phyloP scores from a whole-genome alignment of 1,140 invertebrate genomes.

The Trachymyrmex septentrionalis region DNA sequence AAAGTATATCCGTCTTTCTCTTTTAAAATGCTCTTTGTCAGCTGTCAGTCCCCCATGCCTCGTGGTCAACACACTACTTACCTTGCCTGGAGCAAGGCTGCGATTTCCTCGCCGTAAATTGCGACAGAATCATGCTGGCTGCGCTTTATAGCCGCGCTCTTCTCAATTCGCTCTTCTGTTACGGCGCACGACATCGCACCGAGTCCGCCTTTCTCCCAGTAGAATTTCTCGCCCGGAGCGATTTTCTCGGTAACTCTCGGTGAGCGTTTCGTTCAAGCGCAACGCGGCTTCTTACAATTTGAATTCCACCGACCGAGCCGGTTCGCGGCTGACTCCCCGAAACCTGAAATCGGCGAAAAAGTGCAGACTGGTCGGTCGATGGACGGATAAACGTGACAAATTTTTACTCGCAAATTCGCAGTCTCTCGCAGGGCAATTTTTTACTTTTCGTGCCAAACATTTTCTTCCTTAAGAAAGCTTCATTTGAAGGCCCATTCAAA shows the following conservation, averaged over 20 bases:
- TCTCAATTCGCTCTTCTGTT: conserved; percentile 53
- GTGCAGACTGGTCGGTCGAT: background rate
- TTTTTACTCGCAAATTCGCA: background rate
- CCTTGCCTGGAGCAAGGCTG: conserved; percentile 84
- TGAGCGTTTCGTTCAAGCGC: conserved; percentile 39
- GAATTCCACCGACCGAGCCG: conserved; percentile 60
- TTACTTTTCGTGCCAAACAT: conserved; percentile 28
- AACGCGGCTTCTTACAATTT: conserved; percentile 64
- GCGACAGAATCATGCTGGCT: conserved; percentile 75
- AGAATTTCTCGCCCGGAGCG: conserved; percentile 78
- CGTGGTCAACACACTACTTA: conserved; percentile 77
- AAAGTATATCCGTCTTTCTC: conserved; percentile 27
- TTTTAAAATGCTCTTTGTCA: conserved; percentile 44
- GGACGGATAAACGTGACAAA: conserved; percentile 27
- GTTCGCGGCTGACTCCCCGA: background rate
- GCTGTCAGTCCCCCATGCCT: conserved; percentile 44
- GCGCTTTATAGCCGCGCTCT: conserved; percentile 63
- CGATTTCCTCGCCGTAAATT: conserved; percentile 81
- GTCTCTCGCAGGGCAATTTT: background rate
- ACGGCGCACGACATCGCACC: conserved; percentile 43
- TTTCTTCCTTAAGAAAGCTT: background rate
- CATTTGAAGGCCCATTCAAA: background rate
- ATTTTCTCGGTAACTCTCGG: conserved; percentile 72
- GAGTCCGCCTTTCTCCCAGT: conserved; percentile 79
- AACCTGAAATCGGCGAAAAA: conserved; percentile 29